Conservation (phyloP, 2,113 vertebrate genomes). For the Neogobius melanostomus region DNA sequence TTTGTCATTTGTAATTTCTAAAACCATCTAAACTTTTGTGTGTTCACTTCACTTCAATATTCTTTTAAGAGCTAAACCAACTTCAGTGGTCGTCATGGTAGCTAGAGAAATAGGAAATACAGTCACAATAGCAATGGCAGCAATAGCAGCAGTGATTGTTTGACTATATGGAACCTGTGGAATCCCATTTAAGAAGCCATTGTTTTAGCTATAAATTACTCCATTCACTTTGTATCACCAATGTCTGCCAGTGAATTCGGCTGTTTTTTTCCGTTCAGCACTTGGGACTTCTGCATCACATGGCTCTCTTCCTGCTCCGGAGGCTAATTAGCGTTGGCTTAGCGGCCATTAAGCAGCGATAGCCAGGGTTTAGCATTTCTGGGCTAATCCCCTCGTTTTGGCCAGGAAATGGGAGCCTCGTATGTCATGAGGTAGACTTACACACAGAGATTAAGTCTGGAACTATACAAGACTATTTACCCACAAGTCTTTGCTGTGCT, state of each 20-base stretch:
- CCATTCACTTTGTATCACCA: constrained; percentile 7
- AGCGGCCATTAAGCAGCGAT: constrained; percentile 67
- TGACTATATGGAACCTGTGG: background rate
- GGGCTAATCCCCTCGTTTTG: constrained; percentile 68
- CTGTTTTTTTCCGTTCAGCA: constrained; percentile 14
- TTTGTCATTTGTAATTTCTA: no score
- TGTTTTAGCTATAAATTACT: background rate
- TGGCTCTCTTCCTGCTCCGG: constrained; percentile 53
- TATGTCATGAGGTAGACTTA: constrained; percentile 68
- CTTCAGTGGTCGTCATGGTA: no score
- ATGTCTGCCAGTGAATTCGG: constrained; percentile 2
- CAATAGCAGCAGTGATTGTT: no score
- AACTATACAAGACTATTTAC: constrained; percentile 58
- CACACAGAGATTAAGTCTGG: constrained; percentile 59
- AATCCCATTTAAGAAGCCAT: background rate
- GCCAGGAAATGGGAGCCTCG: constrained; percentile 56
- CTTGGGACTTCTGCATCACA: constrained; percentile 50
- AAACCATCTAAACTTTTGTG: no score
- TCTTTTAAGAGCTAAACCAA: no score
- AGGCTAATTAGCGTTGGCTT: constrained; percentile 72
- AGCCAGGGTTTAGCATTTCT: constrained; percentile 63
- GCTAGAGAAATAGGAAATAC: no score
- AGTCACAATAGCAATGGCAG: no score
- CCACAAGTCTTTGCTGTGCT: constrained; percentile 21
- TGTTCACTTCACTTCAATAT: no score